Conservation (phyloP, 2,797 vertebrate genomes). For the Sebastes cheni region DNA sequence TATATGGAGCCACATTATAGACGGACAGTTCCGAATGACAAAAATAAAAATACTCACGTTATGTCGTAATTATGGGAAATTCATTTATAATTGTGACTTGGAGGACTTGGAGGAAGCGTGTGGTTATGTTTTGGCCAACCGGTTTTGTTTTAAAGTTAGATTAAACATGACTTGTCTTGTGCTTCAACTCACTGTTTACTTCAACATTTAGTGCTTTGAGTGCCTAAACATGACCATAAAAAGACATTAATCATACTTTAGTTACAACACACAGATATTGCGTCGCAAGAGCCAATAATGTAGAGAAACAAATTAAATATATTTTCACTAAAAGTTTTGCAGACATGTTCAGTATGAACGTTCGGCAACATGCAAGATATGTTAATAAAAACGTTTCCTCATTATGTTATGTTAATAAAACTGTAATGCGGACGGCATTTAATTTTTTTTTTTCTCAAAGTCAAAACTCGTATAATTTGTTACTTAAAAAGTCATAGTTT, state of each 20-base stretch:
- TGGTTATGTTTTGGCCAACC: no score
- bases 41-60: not conserved
- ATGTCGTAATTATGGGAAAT: not conserved
- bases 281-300: not conserved
- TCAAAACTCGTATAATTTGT: not conserved
- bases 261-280: not conserved
- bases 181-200: not conserved
- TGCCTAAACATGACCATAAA: not conserved
- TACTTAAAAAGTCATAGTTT: not conserved
- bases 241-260: not conserved
- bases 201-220: not conserved
- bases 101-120: no score
- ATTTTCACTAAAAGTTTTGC: not conserved
- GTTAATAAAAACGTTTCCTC: not conserved
- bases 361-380: not conserved
- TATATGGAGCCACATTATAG: not conserved
- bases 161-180: not conserved
- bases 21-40: fast-evolving
- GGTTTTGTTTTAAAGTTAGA: no score
- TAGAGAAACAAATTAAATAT: not conserved
- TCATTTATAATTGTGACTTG: no score
- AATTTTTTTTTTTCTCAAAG: not conserved
- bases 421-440: no score
- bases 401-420: not conserved
- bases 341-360: not conserved